Conservation (phyloP, 2,113 vertebrate species). For the Aleadryas rufinucha region DNA sequence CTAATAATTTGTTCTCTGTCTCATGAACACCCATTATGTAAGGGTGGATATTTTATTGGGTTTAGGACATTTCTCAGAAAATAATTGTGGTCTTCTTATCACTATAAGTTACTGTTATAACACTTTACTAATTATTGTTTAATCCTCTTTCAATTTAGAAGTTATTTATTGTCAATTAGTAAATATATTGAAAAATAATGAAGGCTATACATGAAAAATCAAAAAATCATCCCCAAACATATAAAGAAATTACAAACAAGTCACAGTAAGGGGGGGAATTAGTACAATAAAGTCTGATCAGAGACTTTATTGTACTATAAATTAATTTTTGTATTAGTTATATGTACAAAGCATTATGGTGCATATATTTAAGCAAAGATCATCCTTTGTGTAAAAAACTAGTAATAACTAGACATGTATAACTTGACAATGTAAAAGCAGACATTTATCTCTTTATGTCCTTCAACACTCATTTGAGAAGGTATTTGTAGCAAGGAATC, state of each 20-base stretch:
- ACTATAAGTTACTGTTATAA: not conserved
- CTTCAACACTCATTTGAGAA: not conserved
- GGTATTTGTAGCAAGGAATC: not conserved
- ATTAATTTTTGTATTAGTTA: not conserved
- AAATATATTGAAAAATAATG: not conserved
- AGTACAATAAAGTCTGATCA: not conserved
- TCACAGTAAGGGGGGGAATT: not conserved
- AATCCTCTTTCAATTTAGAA: not conserved
- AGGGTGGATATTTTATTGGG: not conserved
- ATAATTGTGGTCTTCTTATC: not conserved
- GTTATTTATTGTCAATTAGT: not conserved
- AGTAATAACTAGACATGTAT: not conserved
- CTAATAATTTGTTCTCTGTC: not conserved
- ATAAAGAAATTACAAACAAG: not conserved
- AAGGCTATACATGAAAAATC: not conserved
- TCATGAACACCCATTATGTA: fast-evolving
- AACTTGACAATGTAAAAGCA: not conserved
- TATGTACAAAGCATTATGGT: not conserved
- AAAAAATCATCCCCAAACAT: not conserved
- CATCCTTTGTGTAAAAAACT: not conserved
- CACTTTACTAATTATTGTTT: not conserved
- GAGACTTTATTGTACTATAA: not conserved
- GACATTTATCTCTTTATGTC: not conserved
- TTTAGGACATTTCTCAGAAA: not conserved
- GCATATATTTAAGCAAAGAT: not conserved